Evolutionary conservation across 1,140 invertebrate species (phyloP), one percentile per base, ranked within the genome.

Genomic region (Drosophila pseudoananassae): DNA sequence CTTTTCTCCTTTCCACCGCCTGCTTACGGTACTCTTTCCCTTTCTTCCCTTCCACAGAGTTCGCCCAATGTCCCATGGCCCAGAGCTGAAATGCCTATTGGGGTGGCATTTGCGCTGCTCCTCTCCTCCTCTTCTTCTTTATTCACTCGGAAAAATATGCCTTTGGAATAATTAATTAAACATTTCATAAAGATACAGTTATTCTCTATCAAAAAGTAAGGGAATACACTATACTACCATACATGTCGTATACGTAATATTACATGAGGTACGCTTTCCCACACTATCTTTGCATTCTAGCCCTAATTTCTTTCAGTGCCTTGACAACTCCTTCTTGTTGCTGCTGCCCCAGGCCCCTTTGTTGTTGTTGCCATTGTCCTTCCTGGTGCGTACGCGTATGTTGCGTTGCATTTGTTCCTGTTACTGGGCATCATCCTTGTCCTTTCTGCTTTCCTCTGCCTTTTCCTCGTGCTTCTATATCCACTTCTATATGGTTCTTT

Each of bases 21-120:
- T 17, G 7, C 43, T 46, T 46, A 46, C 43, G 6, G 10, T 36
- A 10, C 31, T 31, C 31, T 31, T 31, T 31, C 40, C n/a, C 40
- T 45, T 8, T 17, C 43, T 45, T 53, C 43, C 47, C 50, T 38
- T 15, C 43, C 52, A 27, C 47, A 29, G 60, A 46, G 76, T 55
- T 68, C 70, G 66, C 65, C 79, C 57, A 59, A 45, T 85, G 66
- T 79, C 63, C 66, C 82, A 68, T 85, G 82, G 66, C 81, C 77
- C 82, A 81, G 82, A 87, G 77, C 77, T 60, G 72, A 77, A 84
- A 73, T 85, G 77, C 73, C 76, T 70, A 87, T 87, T 85, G 82
- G 82, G 82, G 82, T 85, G 82, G 82, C 82, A 82, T 85, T 85
- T 87, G 49, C 54, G 56, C 36, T 57, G 38, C 51, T 40, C 56